phyloP scores from a whole-genome alignment of 2,888 invertebrate species.

The Lysandra bellargus region DNA sequence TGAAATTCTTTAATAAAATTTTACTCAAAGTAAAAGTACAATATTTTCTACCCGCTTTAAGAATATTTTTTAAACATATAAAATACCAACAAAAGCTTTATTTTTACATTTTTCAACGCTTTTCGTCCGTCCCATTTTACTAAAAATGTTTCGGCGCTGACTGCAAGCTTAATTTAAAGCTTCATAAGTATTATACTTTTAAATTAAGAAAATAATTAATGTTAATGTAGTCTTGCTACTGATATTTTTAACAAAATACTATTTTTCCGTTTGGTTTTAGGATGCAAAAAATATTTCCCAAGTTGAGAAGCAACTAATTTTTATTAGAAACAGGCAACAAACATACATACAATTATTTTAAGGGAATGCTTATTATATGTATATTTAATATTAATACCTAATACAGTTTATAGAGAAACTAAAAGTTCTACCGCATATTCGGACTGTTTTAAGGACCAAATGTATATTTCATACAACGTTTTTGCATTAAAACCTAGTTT shows the following conservation, averaged over 20 bases:
- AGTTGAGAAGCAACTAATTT: background rate
- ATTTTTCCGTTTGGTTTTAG: background rate
- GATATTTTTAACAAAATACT: background rate
- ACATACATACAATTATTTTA: too few species aligned
- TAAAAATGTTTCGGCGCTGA: constrained; percentile 19
- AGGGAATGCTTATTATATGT: too few species aligned
- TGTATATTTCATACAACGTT: constrained; percentile 5
- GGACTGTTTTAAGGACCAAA: background rate
- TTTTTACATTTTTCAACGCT: constrained; percentile 26
- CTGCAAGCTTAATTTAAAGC: constrained; percentile 26
- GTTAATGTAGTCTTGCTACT: background rate
- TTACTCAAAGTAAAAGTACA: constrained; percentile 23
- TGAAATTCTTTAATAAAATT: constrained; percentile 12
- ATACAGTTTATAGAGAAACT: background rate
- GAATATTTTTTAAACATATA: constrained; percentile 15
- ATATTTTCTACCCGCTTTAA: constrained; percentile 20
- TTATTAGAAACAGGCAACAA: too few species aligned
- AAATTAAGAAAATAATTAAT: constrained; percentile 2
- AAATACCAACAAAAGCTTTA: constrained; percentile 18
- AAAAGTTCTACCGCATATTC: background rate
- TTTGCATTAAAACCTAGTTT: constrained; percentile 27
- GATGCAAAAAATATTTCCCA: too few species aligned
- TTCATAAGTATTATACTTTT: background rate
- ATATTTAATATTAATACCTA: background rate
- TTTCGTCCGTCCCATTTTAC: constrained; percentile 9